Evolutionary conservation across 2,888 invertebrate genomes (phyloP), one percentile per base, ranked within the genome.

Genomic region (Drosophila longiperda): DNA sequence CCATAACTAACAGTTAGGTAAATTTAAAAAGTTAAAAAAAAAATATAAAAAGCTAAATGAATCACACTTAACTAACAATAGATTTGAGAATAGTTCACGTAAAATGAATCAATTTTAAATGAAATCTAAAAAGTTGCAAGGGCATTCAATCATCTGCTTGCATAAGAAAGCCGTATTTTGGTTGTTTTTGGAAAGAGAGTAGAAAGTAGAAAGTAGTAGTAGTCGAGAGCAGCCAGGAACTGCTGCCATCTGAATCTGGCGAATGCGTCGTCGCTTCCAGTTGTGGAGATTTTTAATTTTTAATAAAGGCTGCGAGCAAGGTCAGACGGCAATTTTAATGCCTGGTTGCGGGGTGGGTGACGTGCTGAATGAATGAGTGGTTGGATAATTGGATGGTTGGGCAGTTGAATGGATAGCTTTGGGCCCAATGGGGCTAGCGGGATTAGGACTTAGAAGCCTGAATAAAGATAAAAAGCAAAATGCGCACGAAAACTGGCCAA

Each of bases 221-320:
- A 29, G 2, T n/a, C n/a, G n/a, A 29, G 6, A 29, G 29, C 5
- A 29, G 6, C 29, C 29, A 29, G 29, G 29, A 29, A 29, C 40
- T 17, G 53, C 26, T 17, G 23, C n/a, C 20, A 15, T 45, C 68
- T 71, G 66, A 71, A 66, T 53, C 29, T 29, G 74, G 62, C 66
- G 63, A 57, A 36, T 55, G 54, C 71, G 45, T 38, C 61, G 29
- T 26, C 54, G 53, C 58, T 54, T 61, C 15, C 75, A 71, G 67
- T 78, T 73, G 64, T 79, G 63, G 66, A 68, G 77, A 65, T 72
- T 63, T 48, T 78, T 61, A 72, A 66, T 78, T 79, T 80, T 80
- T 73, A 76, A 82, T 81, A 82, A 81, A 83, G 77, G 81, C 66
- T 69, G 54, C 62, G 69, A 60, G 55, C 82, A 82, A 83, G 83